phyloP scores from a whole-genome alignment of 2,888 invertebrate genomes.

The Halictus quadricinctus region DNA sequence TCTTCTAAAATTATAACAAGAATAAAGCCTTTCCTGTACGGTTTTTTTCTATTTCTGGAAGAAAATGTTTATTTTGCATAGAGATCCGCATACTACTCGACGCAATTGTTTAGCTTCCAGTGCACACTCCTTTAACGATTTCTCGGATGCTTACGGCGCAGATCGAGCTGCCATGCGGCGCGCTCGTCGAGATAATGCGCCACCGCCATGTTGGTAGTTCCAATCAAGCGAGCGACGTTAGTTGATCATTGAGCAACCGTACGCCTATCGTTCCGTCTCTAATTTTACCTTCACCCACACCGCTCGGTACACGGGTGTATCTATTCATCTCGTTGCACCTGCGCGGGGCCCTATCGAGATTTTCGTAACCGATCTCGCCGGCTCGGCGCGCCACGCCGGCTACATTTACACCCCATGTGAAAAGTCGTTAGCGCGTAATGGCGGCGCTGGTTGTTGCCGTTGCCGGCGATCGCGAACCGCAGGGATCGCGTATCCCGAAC shows the following conservation, averaged over 20 bases:
- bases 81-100: too few relatives aligned
- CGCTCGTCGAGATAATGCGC: background rate
- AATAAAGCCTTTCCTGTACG: too few relatives aligned
- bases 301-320: slow-evolving; percentile 17
- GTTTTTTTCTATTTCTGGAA: too few relatives aligned
- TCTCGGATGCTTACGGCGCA: background rate
- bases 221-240: slow-evolving; percentile 45
- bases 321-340: slow-evolving; percentile 57
- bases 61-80: too few relatives aligned
- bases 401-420: slow-evolving; percentile 45
- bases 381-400: slow-evolving; percentile 9
- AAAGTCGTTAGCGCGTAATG: slow-evolving; percentile 38
- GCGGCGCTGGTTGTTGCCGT: slow-evolving; percentile 5
- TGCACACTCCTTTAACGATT: too few relatives aligned
- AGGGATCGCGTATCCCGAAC: slow-evolving; percentile 37
- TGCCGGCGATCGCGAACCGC: slow-evolving; percentile 23
- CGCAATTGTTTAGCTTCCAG: too few relatives aligned
- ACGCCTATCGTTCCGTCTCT: slow-evolving; percentile 46
- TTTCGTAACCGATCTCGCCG: slow-evolving; percentile 52
- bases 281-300: slow-evolving; percentile 56
- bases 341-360: slow-evolving; percentile 38
- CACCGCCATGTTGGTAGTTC: slow-evolving; percentile 16
- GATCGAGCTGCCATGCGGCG: background rate
- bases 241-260: slow-evolving; percentile 62
- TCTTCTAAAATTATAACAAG: too few relatives aligned